A percentile compares a stretch with the other conserved stretches of the same genome.
Evolutionary conservation across 1,140 invertebrate genomes (phyloP).

Genomic region (Eupristina koningsbergeri): DNA sequence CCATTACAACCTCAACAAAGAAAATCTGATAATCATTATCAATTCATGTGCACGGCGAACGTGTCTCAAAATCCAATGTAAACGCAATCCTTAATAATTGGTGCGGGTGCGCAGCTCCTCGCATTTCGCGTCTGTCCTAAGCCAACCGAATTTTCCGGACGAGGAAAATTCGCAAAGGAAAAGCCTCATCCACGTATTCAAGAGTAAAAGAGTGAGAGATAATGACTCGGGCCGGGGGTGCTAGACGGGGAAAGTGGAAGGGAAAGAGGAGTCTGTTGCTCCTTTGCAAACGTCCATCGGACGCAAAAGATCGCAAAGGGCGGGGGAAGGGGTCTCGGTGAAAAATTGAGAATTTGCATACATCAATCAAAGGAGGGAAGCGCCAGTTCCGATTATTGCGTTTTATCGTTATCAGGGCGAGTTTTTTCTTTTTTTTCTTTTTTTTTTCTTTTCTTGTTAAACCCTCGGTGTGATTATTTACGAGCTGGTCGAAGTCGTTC

Average conservation of each 20-base stretch:
- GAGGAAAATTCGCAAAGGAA: background rate
- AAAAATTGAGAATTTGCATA: conserved; percentile 52
- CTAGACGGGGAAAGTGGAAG: background rate
- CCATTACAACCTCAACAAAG: conserved; percentile 12
- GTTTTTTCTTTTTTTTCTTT: too few species aligned
- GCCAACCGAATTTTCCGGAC: conserved; percentile 41
- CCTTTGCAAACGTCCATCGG: background rate
- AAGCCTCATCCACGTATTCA: background rate
- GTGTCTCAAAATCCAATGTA: conserved; percentile 21
- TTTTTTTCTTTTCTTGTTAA: too few species aligned
- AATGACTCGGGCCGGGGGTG: background rate
- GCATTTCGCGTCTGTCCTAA: conserved; percentile 19
- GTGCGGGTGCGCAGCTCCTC: background rate
- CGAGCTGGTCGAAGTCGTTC: conserved; percentile 19
- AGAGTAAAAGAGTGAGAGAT: background rate
- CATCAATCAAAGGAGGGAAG: conserved; percentile 23
- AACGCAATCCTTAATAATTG: conserved; percentile 46
- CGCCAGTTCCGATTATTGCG: background rate
- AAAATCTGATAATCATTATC: conserved; percentile 35
- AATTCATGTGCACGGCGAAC: conserved; percentile 5
- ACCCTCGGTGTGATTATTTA: background rate
- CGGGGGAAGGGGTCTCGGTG: conserved; percentile 33
- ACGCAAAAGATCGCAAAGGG: too few species aligned
- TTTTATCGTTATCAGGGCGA: too few species aligned
- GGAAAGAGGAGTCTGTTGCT: background rate